These are phyloP conservation scores for Drosophila austrosaltans DNA, from an alignment of 2,888 invertebrate genomes.

Conservation along the genomic window DNA sequence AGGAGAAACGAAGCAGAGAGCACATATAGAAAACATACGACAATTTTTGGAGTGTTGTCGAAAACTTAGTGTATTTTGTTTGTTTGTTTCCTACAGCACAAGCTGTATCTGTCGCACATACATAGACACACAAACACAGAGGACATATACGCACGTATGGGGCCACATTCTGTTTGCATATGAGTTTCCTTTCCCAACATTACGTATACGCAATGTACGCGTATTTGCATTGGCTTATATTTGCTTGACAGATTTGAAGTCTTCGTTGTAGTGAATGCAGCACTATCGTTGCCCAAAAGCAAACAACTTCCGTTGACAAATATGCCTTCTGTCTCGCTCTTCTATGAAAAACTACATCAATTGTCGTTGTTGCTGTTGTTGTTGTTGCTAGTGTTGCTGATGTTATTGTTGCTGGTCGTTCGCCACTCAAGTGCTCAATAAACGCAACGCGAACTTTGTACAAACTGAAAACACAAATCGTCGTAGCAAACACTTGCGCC, in stretches of 20 bases:
- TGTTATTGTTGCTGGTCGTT: slow-evolving; percentile 56
- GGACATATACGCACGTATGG: no score
- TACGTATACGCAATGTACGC: slow-evolving; percentile 52
- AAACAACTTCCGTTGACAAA: slow-evolving; percentile 68
- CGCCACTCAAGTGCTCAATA: slow-evolving; percentile 72
- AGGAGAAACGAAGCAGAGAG: slow-evolving; percentile 15
- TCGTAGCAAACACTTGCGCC: slow-evolving; percentile 45
- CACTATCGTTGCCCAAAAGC: slow-evolving; percentile 42
- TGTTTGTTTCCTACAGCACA: slow-evolving; percentile 16
- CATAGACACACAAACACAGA: not conserved
- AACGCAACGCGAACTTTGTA: slow-evolving; percentile 55
- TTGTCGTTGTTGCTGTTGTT: slow-evolving; percentile 9
- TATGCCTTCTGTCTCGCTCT: slow-evolving; percentile 47
- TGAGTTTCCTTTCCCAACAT: slow-evolving; percentile 38
- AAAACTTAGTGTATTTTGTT: slow-evolving; percentile 3
- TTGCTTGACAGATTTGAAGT: slow-evolving; percentile 54
- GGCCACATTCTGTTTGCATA: slow-evolving; percentile 23
- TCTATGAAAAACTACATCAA: slow-evolving; percentile 12
- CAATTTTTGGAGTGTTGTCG: slow-evolving; percentile 45
- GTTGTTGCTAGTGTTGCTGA: slow-evolving; percentile 37
- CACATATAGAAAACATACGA: slow-evolving; percentile 31
- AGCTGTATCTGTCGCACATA: not conserved
- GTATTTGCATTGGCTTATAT: slow-evolving; percentile 72
- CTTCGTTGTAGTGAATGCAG: slow-evolving; percentile 35
- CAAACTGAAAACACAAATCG: slow-evolving; percentile 33